Conservation (phyloP, 2,113 vertebrate species). For the Albula goreensis region DNA sequence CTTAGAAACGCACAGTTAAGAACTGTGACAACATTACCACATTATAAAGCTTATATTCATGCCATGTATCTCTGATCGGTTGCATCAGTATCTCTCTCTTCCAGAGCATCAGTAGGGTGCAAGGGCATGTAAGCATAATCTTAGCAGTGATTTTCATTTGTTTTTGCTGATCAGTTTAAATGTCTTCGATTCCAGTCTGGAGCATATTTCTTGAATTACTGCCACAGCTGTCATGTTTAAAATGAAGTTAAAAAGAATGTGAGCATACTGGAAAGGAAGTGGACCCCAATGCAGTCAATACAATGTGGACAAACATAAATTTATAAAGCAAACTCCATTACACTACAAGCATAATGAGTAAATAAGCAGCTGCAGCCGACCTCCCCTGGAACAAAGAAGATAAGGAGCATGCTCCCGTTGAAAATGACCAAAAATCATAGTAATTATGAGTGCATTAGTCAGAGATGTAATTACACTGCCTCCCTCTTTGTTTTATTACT, state of each 20-base stretch:
- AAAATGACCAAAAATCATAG: not conserved
- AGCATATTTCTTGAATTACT: not conserved
- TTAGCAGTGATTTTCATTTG: not conserved
- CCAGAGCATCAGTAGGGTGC: not conserved
- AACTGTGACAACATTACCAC: no score
- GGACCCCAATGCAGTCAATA: not conserved
- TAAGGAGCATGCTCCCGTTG: not conserved
- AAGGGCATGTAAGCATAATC: not conserved
- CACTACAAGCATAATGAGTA: not conserved
- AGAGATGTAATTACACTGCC: not conserved
- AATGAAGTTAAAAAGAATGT: not conserved
- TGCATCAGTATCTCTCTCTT: not conserved
- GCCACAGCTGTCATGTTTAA: not conserved
- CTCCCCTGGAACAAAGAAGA: not conserved
- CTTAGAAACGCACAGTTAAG: no score
- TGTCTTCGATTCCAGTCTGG: not conserved
- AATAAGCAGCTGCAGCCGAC: not conserved
- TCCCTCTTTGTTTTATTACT: not conserved
- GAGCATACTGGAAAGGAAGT: not conserved
- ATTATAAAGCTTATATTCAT: not conserved
- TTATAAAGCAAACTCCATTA: not conserved
- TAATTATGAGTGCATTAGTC: constrained; percentile 4
- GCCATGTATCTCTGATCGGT: not conserved
- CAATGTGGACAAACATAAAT: not conserved
- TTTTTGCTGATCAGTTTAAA: not conserved